Evolutionary conservation across 2,797 vertebrate genomes (phyloP).

Genomic region (Astyanax mexicanus): DNA sequence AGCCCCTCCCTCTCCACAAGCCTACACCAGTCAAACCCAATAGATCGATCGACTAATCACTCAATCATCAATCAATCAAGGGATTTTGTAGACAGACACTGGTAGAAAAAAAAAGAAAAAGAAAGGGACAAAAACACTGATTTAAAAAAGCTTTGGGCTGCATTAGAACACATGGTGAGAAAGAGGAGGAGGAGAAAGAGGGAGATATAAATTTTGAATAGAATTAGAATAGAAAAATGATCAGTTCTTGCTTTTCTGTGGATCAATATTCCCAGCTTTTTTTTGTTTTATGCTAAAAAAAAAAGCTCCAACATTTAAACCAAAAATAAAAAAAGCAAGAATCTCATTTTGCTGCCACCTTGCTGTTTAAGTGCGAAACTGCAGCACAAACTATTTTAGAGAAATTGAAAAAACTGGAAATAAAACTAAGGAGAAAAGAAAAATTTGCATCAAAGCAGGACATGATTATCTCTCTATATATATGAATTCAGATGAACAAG

Average conservation of each 20-base stretch:
- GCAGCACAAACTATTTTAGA: neutral
- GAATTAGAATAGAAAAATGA: slow-evolving; percentile 10
- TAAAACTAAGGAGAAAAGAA: neutral
- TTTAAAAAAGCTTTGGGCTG: slow-evolving; percentile 67
- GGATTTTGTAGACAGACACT: slow-evolving; percentile 64
- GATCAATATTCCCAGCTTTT: neutral
- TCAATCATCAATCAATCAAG: too few relatives aligned
- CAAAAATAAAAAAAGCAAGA: too few relatives aligned
- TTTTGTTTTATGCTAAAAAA: too few relatives aligned
- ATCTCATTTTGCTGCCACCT: neutral
- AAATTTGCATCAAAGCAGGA: neutral
- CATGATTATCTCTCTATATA: neutral
- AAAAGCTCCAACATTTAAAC: too few relatives aligned
- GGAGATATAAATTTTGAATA: too few relatives aligned
- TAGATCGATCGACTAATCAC: too few relatives aligned
- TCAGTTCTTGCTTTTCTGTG: neutral
- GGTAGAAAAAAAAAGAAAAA: slow-evolving; percentile 56
- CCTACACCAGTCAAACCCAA: too few relatives aligned
- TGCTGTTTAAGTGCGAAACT: neutral
- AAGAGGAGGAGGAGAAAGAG: too few relatives aligned
- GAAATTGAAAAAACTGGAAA: too few relatives aligned
- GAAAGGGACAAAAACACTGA: slow-evolving; percentile 71
- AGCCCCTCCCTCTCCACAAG: slow-evolving; percentile 13
- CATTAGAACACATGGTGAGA: slow-evolving; percentile 69
- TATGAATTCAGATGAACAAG: neutral